Conservation (phyloP, 2,888 invertebrate genomes). For the Archaeoteleia sp. region DNA sequence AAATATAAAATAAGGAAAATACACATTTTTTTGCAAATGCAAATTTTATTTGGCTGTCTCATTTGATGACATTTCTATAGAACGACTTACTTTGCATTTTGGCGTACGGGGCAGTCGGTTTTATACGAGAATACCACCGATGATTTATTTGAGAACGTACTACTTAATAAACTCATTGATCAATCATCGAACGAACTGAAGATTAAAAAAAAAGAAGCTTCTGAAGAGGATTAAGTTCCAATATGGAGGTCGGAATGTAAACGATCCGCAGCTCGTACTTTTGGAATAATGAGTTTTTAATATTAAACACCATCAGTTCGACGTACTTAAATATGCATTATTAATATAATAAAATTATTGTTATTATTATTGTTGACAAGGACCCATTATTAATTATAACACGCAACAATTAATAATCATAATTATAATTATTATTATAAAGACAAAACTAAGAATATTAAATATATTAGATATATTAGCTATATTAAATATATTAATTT, state of each 20-base stretch:
- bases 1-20: too few species aligned
- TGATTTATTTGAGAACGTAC: constrained; percentile 41
- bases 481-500: too few species aligned
- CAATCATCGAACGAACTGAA: constrained; percentile 39
- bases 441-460: too few species aligned
- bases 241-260: constrained; percentile 41
- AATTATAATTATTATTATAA: too few species aligned
- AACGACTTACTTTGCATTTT: constrained; percentile 32
- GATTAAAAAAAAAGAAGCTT: constrained; percentile 41
- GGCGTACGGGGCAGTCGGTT: not conserved
- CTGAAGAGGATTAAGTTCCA: constrained; percentile 39
- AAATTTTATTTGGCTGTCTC: constrained; percentile 33
- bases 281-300: constrained; percentile 42
- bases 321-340: too few species aligned
- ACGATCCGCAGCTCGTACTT: constrained; percentile 34
- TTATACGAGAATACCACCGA: constrained; percentile 31
- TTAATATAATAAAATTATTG: constrained; percentile 13
- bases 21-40: too few species aligned
- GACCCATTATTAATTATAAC: too few species aligned
- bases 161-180: constrained; percentile 44
- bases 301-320: constrained; percentile 37
- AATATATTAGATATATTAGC: too few species aligned
- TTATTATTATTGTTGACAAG: too few species aligned
- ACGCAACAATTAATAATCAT: too few species aligned
- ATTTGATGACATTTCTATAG: constrained; percentile 30